These are phyloP conservation scores for Polietes domitor DNA, from an alignment of 2,888 invertebrate genomes.

Conservation along the genomic window DNA sequence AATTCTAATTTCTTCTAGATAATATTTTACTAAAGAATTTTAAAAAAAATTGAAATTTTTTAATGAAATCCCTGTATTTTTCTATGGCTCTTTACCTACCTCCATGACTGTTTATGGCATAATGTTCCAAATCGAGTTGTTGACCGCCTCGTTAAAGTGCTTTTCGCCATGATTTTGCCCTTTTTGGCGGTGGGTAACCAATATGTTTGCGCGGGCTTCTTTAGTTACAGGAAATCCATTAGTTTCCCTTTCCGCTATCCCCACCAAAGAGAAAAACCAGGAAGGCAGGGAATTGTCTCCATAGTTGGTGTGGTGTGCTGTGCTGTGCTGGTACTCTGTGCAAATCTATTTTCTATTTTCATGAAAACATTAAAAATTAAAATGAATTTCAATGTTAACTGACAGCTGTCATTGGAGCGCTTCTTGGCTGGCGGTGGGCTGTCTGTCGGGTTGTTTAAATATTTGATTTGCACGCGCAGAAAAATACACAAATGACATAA, in stretches of 20 bases:
- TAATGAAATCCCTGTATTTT: too few species aligned
- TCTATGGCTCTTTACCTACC: too few species aligned
- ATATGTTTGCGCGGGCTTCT: background rate
- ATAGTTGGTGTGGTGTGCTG: too few species aligned
- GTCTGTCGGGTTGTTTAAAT: conserved; percentile 2
- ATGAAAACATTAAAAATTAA: conserved; percentile 28
- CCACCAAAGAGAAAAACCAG: background rate
- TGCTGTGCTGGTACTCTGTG: background rate
- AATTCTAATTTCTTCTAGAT: too few species aligned
- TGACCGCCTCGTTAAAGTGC: background rate
- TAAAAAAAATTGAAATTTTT: too few species aligned
- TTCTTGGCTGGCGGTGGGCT: background rate
- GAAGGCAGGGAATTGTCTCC: background rate
- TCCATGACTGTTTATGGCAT: background rate
- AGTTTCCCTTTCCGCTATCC: background rate
- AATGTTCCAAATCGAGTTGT: background rate
- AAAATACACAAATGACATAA: conserved; percentile 47
- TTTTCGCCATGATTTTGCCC: background rate
- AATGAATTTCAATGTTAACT: conserved; percentile 10
- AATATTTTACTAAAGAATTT: too few species aligned
- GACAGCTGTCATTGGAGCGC: conserved; percentile 54
- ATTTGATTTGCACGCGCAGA: conserved; percentile 22
- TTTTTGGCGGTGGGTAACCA: too few species aligned
- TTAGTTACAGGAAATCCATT: conserved; percentile 44
- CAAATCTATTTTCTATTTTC: conserved; percentile 22